phyloP scores from a whole-genome alignment of 2,113 vertebrate genomes.

The Cavia porcellus region DNA sequence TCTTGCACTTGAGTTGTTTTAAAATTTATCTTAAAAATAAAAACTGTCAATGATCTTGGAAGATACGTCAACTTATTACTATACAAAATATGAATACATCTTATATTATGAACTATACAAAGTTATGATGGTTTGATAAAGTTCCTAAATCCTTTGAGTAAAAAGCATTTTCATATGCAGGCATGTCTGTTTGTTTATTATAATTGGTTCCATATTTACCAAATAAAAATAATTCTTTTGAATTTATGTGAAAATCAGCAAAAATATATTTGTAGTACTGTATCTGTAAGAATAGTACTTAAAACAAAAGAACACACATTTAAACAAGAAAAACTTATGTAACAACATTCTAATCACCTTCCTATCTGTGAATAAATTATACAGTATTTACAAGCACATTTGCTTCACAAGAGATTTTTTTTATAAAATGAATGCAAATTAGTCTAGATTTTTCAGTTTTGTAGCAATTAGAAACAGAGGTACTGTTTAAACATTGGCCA shows the following conservation, averaged over 20 bases:
- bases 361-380: neutral
- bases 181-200: neutral
- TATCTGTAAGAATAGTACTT: neutral
- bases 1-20: neutral
- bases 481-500: neutral
- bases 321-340: neutral
- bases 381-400: neutral
- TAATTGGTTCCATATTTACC: neutral
- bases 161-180: neutral
- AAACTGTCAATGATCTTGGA: neutral
- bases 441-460: neutral
- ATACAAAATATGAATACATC: constrained; percentile 9
- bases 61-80: neutral
- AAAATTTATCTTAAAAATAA: neutral
- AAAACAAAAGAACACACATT: neutral
- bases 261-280: neutral
- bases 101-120: neutral
- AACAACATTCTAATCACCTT: neutral
- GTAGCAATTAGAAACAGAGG: neutral
- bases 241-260: neutral
- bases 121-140: neutral
- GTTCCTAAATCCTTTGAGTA: neutral
- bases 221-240: neutral
- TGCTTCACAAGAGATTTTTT: neutral
- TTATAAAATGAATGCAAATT: neutral